phyloP scores from a whole-genome alignment of 2,888 invertebrate genomes.

The Zelleria hepariella region DNA sequence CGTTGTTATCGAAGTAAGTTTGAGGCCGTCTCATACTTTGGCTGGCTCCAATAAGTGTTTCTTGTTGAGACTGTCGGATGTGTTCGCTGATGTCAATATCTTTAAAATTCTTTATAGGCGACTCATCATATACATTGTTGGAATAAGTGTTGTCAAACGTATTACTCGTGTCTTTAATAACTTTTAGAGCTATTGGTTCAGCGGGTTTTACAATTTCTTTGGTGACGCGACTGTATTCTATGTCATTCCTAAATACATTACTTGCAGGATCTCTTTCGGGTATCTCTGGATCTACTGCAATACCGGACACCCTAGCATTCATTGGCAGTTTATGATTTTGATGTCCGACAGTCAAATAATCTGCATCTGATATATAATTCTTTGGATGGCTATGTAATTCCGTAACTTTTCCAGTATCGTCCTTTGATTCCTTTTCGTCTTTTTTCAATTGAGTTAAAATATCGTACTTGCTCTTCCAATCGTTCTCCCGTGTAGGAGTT shows the following conservation, averaged over 20 bases:
- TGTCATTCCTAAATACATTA: background rate
- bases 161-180: background rate
- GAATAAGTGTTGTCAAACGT: background rate
- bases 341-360: background rate
- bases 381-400: background rate
- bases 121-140: background rate
- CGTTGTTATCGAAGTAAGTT: too few relatives aligned
- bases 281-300: background rate
- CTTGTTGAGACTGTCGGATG: background rate
- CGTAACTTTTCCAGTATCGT: background rate
- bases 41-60: background rate
- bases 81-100: background rate
- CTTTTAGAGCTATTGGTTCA: background rate
- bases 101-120: background rate
- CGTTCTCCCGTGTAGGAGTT: conserved; percentile 23
- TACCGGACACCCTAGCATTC: background rate
- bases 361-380: background rate
- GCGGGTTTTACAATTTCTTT: background rate
- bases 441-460: conserved; percentile 50
- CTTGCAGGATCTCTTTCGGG: background rate
- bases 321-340: background rate
- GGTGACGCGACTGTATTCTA: background rate
- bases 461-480: conserved; percentile 62
- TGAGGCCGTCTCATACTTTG: background rate
- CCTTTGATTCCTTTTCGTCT: conserved; percentile 26